Base-by-base conservation (phyloP, 2,797 vertebrate genomes). In the Garrulus glandarius region DNA sequence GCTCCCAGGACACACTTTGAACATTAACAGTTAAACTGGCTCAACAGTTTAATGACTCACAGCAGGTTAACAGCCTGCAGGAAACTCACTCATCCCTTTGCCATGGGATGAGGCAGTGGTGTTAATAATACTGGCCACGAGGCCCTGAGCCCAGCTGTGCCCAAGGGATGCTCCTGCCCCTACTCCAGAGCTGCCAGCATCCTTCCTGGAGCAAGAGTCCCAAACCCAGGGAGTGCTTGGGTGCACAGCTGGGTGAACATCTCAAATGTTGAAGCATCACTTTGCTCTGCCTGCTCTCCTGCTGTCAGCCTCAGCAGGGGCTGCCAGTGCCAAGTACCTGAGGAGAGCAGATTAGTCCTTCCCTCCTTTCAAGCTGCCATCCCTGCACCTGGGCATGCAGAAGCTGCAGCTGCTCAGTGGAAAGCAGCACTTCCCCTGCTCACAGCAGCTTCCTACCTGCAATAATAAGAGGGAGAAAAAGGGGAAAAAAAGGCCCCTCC, bases 81-180 rank as follows among this genome's bases (percentile, higher is more conserved):
- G 52, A 55, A 60, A 47, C n/a, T 6, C 39, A 12, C 11, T 5
- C 14, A 2, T 6, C 49, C 52, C 56, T 43, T 2, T 47, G 75
- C 64, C 9, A 1, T 3, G 43, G 27, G 7, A 50, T n/a, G 3
- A 3, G 39, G 49, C 52, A 20, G 1, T 2, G 3, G 34, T 15
- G 43, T 17, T 19, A 44, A 44, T 50, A 65, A 29, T 16, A 50
- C 6, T 29, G 49, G 63, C 3, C 79, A 65, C 0, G 0, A 49
- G 24, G 67, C 41, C 79, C 9, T 0, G 0, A 60, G 44, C 53
- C 36, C 26, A n/a, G 17, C 64, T 14, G 4, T 49, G 87, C 13
- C 70, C 16, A 5, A 32, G 50, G 75, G 44, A 69, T 29, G 22
- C 37, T 65, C 41, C 64, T 19, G 61, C 53, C 60, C 41, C 64